phyloP scores from a whole-genome alignment of 2,888 invertebrate species.

The Atherix ibis region DNA sequence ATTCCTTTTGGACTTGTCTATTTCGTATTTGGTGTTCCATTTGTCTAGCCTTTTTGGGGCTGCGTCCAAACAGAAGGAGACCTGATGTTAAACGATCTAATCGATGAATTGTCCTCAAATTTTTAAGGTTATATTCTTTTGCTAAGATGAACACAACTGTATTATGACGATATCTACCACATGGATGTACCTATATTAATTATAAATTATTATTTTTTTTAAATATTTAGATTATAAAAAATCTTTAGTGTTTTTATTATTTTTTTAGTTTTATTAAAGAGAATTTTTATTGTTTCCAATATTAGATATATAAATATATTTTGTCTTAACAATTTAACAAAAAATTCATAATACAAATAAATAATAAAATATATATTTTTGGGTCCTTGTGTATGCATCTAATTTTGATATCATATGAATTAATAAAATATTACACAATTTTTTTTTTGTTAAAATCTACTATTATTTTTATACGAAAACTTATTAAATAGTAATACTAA shows the following conservation, averaged over 20 bases:
- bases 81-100: conserved; percentile 92
- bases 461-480: too few species aligned
- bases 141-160: conserved; percentile 92
- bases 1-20: conserved; percentile 84
- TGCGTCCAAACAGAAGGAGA: conserved; percentile 81
- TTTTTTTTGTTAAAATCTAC: too few species aligned
- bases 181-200: conserved; percentile 75
- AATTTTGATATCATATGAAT: too few species aligned
- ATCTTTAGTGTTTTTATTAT: neutral
- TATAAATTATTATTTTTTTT: too few species aligned
- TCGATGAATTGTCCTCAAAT: conserved; percentile 86
- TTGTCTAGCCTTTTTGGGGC: conserved; percentile 81
- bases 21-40: conserved; percentile 92
- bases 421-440: too few species aligned
- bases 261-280: neutral
- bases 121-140: conserved; percentile 87
- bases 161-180: conserved; percentile 95
- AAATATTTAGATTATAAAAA: neutral
- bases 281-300: conserved; percentile 3
- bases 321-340: too few species aligned
- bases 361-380: too few species aligned
- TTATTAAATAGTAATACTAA: too few species aligned
- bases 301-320: too few species aligned
- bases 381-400: too few species aligned
- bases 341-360: too few species aligned